Evolutionary conservation across 2,888 invertebrate species (phyloP).

Genomic region (Xestobium rufovillosum): DNA sequence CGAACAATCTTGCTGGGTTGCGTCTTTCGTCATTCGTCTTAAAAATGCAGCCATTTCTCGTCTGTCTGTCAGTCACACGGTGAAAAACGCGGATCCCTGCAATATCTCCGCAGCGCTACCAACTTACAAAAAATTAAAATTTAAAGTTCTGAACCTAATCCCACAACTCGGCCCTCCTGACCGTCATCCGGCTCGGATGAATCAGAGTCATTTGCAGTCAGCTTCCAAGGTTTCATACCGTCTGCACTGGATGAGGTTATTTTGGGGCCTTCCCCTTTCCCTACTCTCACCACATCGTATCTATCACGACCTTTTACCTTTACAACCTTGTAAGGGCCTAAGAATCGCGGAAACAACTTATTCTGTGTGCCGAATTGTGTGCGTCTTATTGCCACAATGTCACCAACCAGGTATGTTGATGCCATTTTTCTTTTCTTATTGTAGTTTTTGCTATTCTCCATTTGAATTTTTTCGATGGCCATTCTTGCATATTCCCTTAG

Average conservation of each 20-base stretch:
- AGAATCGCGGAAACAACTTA: conserved; percentile 30
- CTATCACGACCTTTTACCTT: conserved; percentile 26
- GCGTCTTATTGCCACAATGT: conserved; percentile 31
- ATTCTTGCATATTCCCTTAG: conserved; percentile 16
- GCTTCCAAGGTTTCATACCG: conserved; percentile 24
- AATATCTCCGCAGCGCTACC: too few relatives aligned
- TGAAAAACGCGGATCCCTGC: too few relatives aligned
- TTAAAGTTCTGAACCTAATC: too few relatives aligned
- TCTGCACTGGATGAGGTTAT: conserved; percentile 25
- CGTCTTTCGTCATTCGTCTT: too few relatives aligned
- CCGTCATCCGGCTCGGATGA: conserved; percentile 1
- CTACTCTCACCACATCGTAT: conserved; percentile 28
- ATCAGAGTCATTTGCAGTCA: background rate
- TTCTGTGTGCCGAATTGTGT: conserved; percentile 32
- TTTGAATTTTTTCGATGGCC: conserved; percentile 22
- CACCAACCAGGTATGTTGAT: conserved; percentile 20
- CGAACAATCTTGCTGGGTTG: too few relatives aligned
- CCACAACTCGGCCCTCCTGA: background rate
- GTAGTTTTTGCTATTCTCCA: conserved; percentile 18
- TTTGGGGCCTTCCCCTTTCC: conserved; percentile 24
- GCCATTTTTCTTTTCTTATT: conserved; percentile 17
- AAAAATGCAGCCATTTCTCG: too few relatives aligned
- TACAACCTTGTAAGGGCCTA: conserved; percentile 31
- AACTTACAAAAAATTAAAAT: too few relatives aligned
- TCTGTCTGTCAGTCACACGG: too few relatives aligned